Evolutionary conservation across 2,888 invertebrate genomes (phyloP).

Genomic region (Conomelus anceps): DNA sequence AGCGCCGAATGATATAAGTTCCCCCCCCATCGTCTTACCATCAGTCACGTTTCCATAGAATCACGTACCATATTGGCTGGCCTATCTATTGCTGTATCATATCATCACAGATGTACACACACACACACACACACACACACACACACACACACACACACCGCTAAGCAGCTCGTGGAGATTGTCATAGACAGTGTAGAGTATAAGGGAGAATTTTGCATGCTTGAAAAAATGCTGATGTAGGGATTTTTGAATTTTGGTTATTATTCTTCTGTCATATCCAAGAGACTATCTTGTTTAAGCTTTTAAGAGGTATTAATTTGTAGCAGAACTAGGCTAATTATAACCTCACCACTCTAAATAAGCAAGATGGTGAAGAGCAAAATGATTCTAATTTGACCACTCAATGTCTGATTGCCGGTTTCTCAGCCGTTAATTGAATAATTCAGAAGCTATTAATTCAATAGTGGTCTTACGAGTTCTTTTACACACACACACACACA

Average conservation of each 20-base stretch:
- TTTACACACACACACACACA: too few species aligned
- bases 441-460: too few species aligned
- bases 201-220: not conserved
- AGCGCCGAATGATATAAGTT: not conserved
- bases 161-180: not conserved
- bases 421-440: too few species aligned
- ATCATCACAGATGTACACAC: not conserved
- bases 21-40: not conserved
- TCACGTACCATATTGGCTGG: not conserved
- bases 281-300: too few species aligned
- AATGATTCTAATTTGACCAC: too few species aligned
- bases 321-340: too few species aligned
- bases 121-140: not conserved
- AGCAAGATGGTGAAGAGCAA: too few species aligned
- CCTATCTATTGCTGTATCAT: not conserved
- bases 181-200: not conserved
- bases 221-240: not conserved
- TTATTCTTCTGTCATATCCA: not conserved
- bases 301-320: too few species aligned
- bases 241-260: not conserved
- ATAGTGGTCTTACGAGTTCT: too few species aligned
- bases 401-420: too few species aligned
- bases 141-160: not conserved
- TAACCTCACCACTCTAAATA: too few species aligned
- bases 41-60: not conserved